Base-by-base conservation (phyloP, 2,113 vertebrate genomes). In the Columba livia region DNA sequence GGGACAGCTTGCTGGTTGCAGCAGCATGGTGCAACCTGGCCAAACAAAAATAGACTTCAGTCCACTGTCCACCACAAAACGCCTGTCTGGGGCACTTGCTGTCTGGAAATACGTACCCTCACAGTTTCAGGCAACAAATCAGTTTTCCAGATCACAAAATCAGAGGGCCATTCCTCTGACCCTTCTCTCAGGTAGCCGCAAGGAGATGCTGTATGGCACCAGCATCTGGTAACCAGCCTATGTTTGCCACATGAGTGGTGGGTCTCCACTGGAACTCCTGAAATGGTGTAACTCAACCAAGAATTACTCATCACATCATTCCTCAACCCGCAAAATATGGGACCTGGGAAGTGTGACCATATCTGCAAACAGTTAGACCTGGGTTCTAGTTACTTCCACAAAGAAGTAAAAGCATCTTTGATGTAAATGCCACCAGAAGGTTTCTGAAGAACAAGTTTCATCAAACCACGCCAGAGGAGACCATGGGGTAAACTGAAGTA, bases 201-300 rank as follows among this genome's bases (percentile, higher is more conserved):
- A 47, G 10, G 26, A 50, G 19, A 23, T 8, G 19, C 16, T 1
- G 0, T 15, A 44, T 17, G 21, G 42, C 24, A 62, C n/a, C 47
- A 24, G 15, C 3, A 1, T 25, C 67, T 82, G 51, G n/a, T 60
- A 56, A 51, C 21, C 18, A 83, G 47, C 6, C 16, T 31, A 4
- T 1, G 0, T 13, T 4, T 50, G 60, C 26, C 60, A 75, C 67
- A 44, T 0, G 0, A 40, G 40, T 6, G 16, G 6, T 79, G 29
- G 7, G 26, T 19, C 36, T 36, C 40, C 0, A 0, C 18, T 6
- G 0, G 11, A 38, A 5, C n/a, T 83, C 31, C 56, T 79, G 51
- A 83, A 90, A 71, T 19, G 29, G 10, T 2, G 16, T 21, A 53
- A 50, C 12, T 28, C n/a, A 31, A 34, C 40, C 3, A 5, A 73